Conservation (phyloP, 2,888 invertebrate species). For the Cremastinae sp. region DNA sequence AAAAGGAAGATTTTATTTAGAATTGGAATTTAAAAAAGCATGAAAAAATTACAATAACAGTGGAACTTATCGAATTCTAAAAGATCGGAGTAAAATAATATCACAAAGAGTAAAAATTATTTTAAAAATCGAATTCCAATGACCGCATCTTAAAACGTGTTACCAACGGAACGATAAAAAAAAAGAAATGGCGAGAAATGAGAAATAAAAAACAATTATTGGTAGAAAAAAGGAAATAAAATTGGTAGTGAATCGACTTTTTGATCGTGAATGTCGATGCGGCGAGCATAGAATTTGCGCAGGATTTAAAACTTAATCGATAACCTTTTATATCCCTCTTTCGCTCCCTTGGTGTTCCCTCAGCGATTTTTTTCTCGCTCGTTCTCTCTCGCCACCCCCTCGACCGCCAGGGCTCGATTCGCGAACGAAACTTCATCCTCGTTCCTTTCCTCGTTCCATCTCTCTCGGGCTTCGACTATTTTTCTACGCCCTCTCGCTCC, state of each 20-base stretch:
- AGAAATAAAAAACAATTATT: not conserved
- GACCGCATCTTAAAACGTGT: too few species aligned
- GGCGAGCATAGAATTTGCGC: constrained; percentile 58
- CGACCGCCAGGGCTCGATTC: constrained; percentile 30
- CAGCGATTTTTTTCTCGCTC: constrained; percentile 20
- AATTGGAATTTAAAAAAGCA: too few species aligned
- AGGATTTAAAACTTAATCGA: constrained; percentile 62
- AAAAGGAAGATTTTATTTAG: too few species aligned
- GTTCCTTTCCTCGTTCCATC: constrained; percentile 26
- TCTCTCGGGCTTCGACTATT: constrained; percentile 11
- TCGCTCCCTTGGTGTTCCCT: constrained; percentile 34
- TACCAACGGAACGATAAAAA: too few species aligned
- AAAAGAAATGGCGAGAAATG: too few species aligned
- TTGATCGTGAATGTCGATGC: constrained; percentile 59
- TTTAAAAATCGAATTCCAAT: too few species aligned
- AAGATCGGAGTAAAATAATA: too few species aligned
- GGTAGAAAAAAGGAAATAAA: constrained; percentile 21
- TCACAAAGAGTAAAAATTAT: too few species aligned
- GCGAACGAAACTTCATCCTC: constrained; percentile 38
- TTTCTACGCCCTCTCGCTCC: not conserved
- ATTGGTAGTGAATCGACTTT: constrained; percentile 51
- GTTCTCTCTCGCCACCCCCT: constrained; percentile 17
- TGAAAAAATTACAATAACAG: too few species aligned
- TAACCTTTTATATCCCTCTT: constrained; percentile 57
- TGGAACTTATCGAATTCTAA: too few species aligned